Base-by-base conservation (phyloP, 2,888 invertebrate species). In the Cylindroiulus punctatus region DNA sequence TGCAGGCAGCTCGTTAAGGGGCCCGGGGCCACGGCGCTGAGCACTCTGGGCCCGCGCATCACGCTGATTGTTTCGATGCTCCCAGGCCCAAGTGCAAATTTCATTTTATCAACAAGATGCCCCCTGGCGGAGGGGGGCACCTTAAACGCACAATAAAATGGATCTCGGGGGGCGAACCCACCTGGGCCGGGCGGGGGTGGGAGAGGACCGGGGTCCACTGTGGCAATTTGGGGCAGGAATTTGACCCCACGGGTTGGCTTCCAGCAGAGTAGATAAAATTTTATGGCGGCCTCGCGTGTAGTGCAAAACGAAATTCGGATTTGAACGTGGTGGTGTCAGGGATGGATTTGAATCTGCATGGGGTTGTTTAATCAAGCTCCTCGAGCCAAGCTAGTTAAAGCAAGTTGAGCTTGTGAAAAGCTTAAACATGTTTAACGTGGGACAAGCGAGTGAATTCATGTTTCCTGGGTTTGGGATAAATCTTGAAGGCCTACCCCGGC, bases 1-100 rank as follows among this genome's bases (percentile, higher is more conserved):
- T 52, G 52, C 52, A 52, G n/a, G 5, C 52, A 26, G 65, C 65
- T 65, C 26, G 65, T 65, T 65, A 65, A 26, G 65, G 52, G 19
- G 52, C 52, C 52, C 52, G 19, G 19, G 52, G 52, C 52, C 52
- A 52, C 19, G 52, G 52, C 52, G 52, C 3, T 19, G 19, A 65
- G 65, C 26, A 65, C 65, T 26, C 26, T n/a, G 65, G 65, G 19
- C 8, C 65, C 65, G 65, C 22, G 65, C 65, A 65, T 65, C 65
- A 65, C 65, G 17, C 22, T 65, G 65, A 65, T 65, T 10, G 65
- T 65, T 65, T 65, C 65, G 22, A 65, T 26, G 65, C 65, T 65
- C 65, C 65, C 65, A 65, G 65, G 65, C 65, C 65, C 65, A 2
- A 2, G 22, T 5, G 26, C 26, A 26, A 7, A 8, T 65, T 3